Evolutionary conservation across 2,797 vertebrate genomes (phyloP).

Genomic region (Gastrophryne carolinensis): DNA sequence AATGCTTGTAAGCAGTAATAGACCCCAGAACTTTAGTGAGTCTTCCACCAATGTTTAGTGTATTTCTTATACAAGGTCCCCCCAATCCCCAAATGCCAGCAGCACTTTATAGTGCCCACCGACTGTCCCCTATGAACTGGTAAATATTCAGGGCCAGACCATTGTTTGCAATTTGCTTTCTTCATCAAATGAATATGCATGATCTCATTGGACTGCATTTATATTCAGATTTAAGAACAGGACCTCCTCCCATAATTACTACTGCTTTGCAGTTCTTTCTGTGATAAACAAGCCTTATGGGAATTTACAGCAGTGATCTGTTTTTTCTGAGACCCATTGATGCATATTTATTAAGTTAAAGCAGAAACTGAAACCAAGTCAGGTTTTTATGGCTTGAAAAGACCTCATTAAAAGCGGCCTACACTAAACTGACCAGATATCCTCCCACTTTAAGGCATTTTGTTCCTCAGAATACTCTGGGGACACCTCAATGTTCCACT

Average conservation of each 20-base stretch:
- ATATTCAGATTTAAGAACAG: background rate
- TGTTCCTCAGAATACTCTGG: too few species aligned
- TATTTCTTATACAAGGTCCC: constrained; percentile 26
- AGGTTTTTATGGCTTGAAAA: too few species aligned
- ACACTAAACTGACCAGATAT: too few species aligned
- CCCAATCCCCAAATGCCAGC: constrained; percentile 31
- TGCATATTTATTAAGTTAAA: too few species aligned
- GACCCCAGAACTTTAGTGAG: constrained; percentile 51
- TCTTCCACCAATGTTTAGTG: constrained; percentile 44
- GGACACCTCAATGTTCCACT: too few species aligned
- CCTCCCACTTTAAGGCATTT: too few species aligned
- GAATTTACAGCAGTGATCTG: too few species aligned
- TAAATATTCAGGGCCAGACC: background rate
- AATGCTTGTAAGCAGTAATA: constrained; percentile 44
- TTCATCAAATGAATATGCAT: background rate
- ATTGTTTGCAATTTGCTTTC: constrained; percentile 25
- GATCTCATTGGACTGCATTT: background rate
- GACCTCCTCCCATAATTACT: background rate
- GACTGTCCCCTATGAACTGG: constrained; percentile 14
- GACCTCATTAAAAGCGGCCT: too few species aligned
- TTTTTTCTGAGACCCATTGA: too few species aligned
- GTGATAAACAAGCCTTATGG: too few species aligned
- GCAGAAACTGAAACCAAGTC: too few species aligned
- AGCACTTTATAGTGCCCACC: constrained; percentile 20
- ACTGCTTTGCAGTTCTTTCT: too few species aligned